Evolutionary conservation across 2,113 vertebrate genomes (phyloP), one percentile per base, ranked within the genome.

Genomic region (Microtus montanus): DNA sequence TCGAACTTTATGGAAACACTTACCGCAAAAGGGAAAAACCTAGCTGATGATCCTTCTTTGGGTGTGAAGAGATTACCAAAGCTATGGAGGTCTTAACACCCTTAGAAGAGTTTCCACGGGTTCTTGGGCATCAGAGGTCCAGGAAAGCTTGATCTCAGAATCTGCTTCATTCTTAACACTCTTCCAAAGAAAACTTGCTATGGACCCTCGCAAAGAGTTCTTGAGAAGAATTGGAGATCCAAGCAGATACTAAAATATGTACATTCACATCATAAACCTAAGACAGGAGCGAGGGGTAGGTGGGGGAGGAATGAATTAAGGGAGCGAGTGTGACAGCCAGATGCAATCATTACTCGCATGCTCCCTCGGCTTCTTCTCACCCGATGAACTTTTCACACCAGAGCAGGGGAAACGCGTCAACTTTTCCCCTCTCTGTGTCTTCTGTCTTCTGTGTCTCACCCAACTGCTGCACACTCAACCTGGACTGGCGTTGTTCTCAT

Each of bases 311-410:
- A 95, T 92, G 95, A 93, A 94, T 97, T 96, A 93, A 35, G 15
- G 90, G 28, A 97, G 64, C 5, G 14, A 79, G 52, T 15, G 6
- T 96, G 96, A 97, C 96, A 97, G 94, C 90, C 90, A 97, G 80
- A 35, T 68, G 64, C 89, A 85, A 41, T 96, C 95, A 93, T 95
- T 97, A 96, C 90, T 95, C 94, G 26, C 93, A 95, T 94, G 44
- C 44, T 95, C 96, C 96, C 96, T 91, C 91, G 91, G 96, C 96
- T 97, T 96, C 96, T 97, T 96, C 86, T 97, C 97, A 91, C 96
- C 82, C 79, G 97, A 87, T 98, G 97, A 98, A 97, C 97, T 98
- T 97, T 98, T 98, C 97, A 98, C 97, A 97, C 96, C 90, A 95
- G 83, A 96, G 95, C 86, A 88, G 79, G 89, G 91, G 83, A 95